Conservation (phyloP, 2,888 invertebrate genomes). For the Drosophila gaucha region DNA sequence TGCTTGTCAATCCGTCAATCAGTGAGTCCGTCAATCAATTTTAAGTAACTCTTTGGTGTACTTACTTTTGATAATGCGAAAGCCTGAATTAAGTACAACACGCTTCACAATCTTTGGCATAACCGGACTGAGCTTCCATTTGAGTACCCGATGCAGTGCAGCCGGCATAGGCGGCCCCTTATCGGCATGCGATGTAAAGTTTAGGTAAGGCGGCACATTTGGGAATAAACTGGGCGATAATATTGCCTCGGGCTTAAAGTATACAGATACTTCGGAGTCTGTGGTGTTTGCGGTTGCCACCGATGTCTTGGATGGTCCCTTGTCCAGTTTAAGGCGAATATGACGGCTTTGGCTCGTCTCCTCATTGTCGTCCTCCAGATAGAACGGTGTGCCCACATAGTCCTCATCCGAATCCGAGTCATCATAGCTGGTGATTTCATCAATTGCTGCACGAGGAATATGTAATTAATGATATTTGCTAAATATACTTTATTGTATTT, state of each 20-base stretch:
- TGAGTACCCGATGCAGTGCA: slow-evolving; percentile 91
- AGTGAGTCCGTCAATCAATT: too few species aligned
- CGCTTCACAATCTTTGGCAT: slow-evolving; percentile 97
- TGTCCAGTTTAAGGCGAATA: slow-evolving; percentile 61
- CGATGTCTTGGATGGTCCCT: slow-evolving; percentile 48
- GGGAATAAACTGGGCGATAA: slow-evolving; percentile 88
- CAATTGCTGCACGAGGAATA: slow-evolving; percentile 69
- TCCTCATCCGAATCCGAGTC: slow-evolving; percentile 83
- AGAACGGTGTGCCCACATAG: slow-evolving; percentile 81
- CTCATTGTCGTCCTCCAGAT: slow-evolving; percentile 69
- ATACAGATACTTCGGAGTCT: slow-evolving; percentile 63
- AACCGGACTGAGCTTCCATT: slow-evolving; percentile 97
- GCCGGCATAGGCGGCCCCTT: slow-evolving; percentile 88
- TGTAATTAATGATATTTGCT: neutral
- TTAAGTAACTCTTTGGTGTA: too few species aligned
- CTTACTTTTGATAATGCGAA: slow-evolving; percentile 93
- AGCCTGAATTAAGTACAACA: slow-evolving; percentile 94
- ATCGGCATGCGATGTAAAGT: slow-evolving; percentile 89
- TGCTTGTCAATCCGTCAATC: too few species aligned
- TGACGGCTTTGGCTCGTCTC: slow-evolving; percentile 76
- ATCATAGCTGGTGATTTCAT: slow-evolving; percentile 80
- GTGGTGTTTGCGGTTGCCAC: slow-evolving; percentile 53
- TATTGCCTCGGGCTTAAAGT: slow-evolving; percentile 80
- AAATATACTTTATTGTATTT: too few species aligned
- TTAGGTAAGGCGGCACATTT: slow-evolving; percentile 91